Percentiles rank a stretch among this genome's conserved stretches.
phyloP scores from a whole-genome alignment of 2,888 invertebrate species.

The Ophioninae sp. region DNA sequence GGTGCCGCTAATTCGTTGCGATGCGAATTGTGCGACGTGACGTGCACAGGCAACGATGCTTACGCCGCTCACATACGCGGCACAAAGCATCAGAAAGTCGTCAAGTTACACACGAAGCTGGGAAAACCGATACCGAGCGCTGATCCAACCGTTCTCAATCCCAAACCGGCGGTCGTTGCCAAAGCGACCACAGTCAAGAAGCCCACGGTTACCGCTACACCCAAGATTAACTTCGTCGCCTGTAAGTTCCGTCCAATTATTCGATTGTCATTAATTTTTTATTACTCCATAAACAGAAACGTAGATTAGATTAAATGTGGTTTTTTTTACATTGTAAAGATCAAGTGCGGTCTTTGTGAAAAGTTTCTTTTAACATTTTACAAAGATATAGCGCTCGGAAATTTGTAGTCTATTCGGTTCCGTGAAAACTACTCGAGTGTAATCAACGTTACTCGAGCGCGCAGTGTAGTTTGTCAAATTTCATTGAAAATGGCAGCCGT shows the following conservation, averaged over 20 bases:
- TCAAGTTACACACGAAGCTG: constrained; percentile 97
- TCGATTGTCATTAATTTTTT: not conserved
- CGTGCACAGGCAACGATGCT: constrained; percentile 99
- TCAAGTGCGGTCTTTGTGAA: too few relatives aligned
- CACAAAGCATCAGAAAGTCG: constrained; percentile 98
- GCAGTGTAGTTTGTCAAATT: too few relatives aligned
- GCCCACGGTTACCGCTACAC: constrained; percentile 84
- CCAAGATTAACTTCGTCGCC: constrained; percentile 93
- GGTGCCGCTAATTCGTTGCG: constrained; percentile 88
- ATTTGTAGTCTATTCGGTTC: too few relatives aligned
- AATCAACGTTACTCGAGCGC: too few relatives aligned
- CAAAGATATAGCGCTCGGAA: too few relatives aligned
- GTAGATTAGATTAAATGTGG: too few relatives aligned
- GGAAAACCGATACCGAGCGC: constrained; percentile 98
- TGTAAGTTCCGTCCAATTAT: constrained; percentile 76
- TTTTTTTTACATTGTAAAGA: too few relatives aligned
- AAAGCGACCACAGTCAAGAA: constrained; percentile 77
- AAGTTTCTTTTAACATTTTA: too few relatives aligned
- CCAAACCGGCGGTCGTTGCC: constrained; percentile 77
- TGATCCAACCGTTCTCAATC: constrained; percentile 92
- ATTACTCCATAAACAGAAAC: too few relatives aligned
- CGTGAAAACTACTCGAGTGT: too few relatives aligned
- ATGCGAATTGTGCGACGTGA: constrained; percentile 99
- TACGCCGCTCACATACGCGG: constrained; percentile 99
- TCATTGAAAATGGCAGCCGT: too few relatives aligned